Percentiles rank a stretch among this genome's conserved stretches.
Conservation (phyloP, 2,888 invertebrate species). For the Pseudeuparius sepicola region DNA sequence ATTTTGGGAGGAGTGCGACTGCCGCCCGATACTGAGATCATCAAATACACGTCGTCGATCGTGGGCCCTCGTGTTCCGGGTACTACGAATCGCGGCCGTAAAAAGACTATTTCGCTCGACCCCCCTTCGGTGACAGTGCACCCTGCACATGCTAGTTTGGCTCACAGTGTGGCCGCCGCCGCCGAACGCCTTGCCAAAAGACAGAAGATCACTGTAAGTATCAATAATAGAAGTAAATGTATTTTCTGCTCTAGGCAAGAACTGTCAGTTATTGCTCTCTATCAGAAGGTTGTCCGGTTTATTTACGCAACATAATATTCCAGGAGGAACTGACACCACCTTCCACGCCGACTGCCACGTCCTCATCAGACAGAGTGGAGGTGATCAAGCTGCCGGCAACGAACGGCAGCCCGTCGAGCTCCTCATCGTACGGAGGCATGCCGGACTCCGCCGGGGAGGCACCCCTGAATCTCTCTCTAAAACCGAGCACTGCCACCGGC, state of each 20-base stretch:
- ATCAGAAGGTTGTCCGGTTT: too few relatives aligned
- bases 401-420: conserved; percentile 38
- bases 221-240: too few relatives aligned
- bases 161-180: conserved; percentile 42
- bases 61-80: conserved; percentile 80
- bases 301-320: not conserved
- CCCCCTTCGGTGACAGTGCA: conserved; percentile 55
- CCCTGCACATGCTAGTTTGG: conserved; percentile 40
- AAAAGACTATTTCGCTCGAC: conserved; percentile 81
- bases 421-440: conserved; percentile 29
- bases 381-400: conserved; percentile 72
- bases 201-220: conserved; percentile 35
- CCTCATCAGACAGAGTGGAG: conserved; percentile 62
- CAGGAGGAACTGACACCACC: conserved; percentile 27
- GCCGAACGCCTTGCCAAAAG: conserved; percentile 41
- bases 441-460: conserved; percentile 55
- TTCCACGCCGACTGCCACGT: conserved; percentile 27
- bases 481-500: conserved; percentile 45
- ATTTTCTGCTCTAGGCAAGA: too few relatives aligned
- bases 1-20: conserved; percentile 73
- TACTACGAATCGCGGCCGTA: conserved; percentile 73
- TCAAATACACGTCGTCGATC: conserved; percentile 80
- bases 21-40: conserved; percentile 83
- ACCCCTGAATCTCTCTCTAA: conserved; percentile 74
- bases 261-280: too few relatives aligned